Evolutionary conservation across 2,888 invertebrate genomes (phyloP), one percentile per base, ranked within the genome.

Genomic region (Stegophylla sp.): DNA sequence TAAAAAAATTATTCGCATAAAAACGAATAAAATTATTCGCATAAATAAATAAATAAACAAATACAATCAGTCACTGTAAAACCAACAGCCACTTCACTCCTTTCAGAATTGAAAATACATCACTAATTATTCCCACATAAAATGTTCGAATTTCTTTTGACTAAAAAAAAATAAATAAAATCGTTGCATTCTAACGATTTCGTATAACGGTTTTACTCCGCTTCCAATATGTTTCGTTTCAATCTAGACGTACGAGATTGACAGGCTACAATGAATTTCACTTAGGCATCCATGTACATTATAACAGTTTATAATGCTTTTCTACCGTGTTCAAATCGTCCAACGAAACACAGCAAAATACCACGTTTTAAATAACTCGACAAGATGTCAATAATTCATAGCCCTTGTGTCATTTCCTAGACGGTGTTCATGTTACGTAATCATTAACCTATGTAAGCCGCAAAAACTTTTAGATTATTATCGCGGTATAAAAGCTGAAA

Each of bases 261-360:
- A 45, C 66, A n/a, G 26, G 45, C 45, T 45, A 67, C 66, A 67
- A 67, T 45, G 66, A 45, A 45, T 45, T 67, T 45, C 45, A 67
- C 45, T 45, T 67, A 67, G 45, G 17, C 7, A 7, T 34, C 34
- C 4, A 34, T 34, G 34, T 45, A 67, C 66, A 45, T 48, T 15
- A 3, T 15, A 71, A 71, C 53, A 51, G 26, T 34, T 53, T 71
- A 71, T 4, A 63, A 34, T 34, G 28, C 34, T 63, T 63, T 59
- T 59, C 26, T 61, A 61, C 17, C 34, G 34, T 61, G 34, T n/a
- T 64, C 20, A 20, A 64, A 64, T 64, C 4, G 1, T 41, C 64
- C 12, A 20, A 41, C 64, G 2, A 12, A 41, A 12, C n/a, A 41
- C 20, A 64, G 23, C 41, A 20, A 13, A 41, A 12, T 41, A 34